These are phyloP conservation scores for Chrysodeixis includens DNA, from an alignment of 2,888 invertebrate species.

Conservation along the genomic window DNA sequence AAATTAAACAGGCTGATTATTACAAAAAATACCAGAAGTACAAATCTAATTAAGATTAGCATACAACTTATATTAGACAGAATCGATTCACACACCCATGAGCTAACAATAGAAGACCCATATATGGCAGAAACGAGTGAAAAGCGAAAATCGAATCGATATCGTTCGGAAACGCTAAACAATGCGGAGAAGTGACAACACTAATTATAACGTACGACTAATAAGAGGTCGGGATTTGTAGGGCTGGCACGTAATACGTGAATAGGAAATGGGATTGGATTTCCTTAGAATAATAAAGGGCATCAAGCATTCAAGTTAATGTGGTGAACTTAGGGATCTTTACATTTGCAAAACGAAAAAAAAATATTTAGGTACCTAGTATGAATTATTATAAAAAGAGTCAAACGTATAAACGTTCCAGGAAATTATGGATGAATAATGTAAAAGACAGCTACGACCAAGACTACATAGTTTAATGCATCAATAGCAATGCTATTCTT, in stretches of 20 bases:
- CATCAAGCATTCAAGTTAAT: too few species aligned
- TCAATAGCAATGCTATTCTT: too few species aligned
- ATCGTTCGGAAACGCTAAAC: conserved; percentile 59
- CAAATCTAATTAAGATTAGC: conserved; percentile 11
- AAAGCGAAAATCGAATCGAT: conserved; percentile 64
- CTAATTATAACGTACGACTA: conserved; percentile 54
- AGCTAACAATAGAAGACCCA: conserved; percentile 41
- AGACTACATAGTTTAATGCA: too few species aligned
- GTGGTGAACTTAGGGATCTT: too few species aligned
- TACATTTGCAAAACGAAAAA: too few species aligned
- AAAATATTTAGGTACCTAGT: too few species aligned
- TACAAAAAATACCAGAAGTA: background rate
- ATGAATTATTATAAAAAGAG: too few species aligned
- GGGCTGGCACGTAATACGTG: conserved; percentile 37
- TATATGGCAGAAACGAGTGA: conserved; percentile 53
- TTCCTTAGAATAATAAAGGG: too few species aligned
- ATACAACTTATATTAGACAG: conserved; percentile 10
- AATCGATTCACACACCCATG: conserved; percentile 41
- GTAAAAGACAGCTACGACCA: too few species aligned
- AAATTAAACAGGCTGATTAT: too few species aligned
- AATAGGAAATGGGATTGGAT: background rate
- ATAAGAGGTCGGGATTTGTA: conserved; percentile 33
- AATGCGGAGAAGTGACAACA: conserved; percentile 60
- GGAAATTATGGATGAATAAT: too few species aligned
- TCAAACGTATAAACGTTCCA: too few species aligned